These are phyloP conservation scores for Globia sparganii DNA, from an alignment of 2,888 invertebrate species.

Conservation along the genomic window DNA sequence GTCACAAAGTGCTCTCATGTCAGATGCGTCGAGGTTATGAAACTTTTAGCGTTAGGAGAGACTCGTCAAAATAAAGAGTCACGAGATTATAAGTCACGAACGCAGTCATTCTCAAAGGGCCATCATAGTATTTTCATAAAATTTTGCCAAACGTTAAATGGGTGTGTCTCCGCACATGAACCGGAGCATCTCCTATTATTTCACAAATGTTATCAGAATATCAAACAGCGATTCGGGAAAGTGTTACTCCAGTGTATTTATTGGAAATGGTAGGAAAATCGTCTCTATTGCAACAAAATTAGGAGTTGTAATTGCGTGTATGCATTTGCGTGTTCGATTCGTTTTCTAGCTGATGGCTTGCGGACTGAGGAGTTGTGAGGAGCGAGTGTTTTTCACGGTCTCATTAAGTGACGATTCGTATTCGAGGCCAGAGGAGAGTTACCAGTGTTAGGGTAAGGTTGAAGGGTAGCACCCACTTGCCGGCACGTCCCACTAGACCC, in stretches of 20 bases:
- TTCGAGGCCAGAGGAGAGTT: slow-evolving; percentile 80
- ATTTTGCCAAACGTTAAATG: slow-evolving; percentile 74
- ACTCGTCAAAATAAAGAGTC: slow-evolving; percentile 67
- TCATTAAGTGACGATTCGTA: slow-evolving; percentile 88
- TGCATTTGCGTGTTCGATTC: slow-evolving; percentile 66
- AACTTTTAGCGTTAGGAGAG: slow-evolving; percentile 61
- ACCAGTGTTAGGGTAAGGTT: slow-evolving; percentile 77
- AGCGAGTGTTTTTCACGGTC: slow-evolving; percentile 88
- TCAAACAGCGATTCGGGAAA: slow-evolving; percentile 81
- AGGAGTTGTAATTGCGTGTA: slow-evolving; percentile 72
- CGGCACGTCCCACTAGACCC: slow-evolving; percentile 75
- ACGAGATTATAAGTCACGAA: slow-evolving; percentile 68
- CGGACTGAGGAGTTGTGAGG: slow-evolving; percentile 79
- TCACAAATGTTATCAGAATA: slow-evolving; percentile 87
- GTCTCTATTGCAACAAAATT: slow-evolving; percentile 67
- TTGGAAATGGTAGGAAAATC: slow-evolving; percentile 59
- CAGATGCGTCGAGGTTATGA: slow-evolving; percentile 54
- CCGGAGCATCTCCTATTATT: slow-evolving; percentile 83
- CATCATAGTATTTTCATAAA: slow-evolving; percentile 78
- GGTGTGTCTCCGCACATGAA: slow-evolving; percentile 77
- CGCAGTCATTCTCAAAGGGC: slow-evolving; percentile 61
- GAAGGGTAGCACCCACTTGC: slow-evolving; percentile 72
- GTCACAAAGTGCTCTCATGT: slow-evolving; percentile 49
- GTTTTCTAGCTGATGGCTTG: slow-evolving; percentile 71
- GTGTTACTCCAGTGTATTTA: slow-evolving; percentile 58